Base-by-base conservation (phyloP, 1,140 invertebrate genomes). In the Neodiprion pinetum region DNA sequence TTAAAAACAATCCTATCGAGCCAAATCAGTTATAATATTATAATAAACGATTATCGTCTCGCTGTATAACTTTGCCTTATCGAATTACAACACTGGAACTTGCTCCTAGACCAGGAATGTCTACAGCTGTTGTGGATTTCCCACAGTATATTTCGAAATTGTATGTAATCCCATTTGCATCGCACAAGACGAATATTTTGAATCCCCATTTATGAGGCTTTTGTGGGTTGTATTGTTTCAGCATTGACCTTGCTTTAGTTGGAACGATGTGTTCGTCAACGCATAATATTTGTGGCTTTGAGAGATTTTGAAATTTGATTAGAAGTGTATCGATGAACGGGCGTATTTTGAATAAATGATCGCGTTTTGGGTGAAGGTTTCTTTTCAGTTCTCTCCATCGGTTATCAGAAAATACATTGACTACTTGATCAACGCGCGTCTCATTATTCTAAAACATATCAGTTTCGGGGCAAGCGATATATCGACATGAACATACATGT, bases 131-230 rank as follows among this genome's bases (percentile, higher is more conserved):
- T 72, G 76, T 79, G n/a, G 74, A 73, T 70, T 71, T 75, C 70
- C 85, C 84, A 67, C 81, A 82, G 78, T 88, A 88, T 75, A 88
- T 82, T 75, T 87, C 85, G 85, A 88, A 87, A 78, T 82, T 84
- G 77, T 87, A 83, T 73, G 82, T 78, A 74, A 84, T 83, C 73
- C 85, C 86, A 75, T 80, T 79, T 71, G 78, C 67, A 75, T 77
- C 80, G 77, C 80, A 83, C 74, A 85, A 72, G 17, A 83, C 79
- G 77, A 83, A 89, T 74, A 88, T 79, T 80, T 88, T 90, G 11
- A 86, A 86, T 14, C 86, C 87, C 81, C 85, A 86, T 76, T 89
- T 90, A 73, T 85, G 80, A 14, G 88, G 86, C 72, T 88, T 88
- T 49, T 82, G 77, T 47, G 78, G 82, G 67, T 82, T 72, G 76